These are phyloP conservation scores for Isaurus tuberculatus DNA, from an alignment of 92 coral and sea anemone genomes.

Conservation along the genomic window DNA sequence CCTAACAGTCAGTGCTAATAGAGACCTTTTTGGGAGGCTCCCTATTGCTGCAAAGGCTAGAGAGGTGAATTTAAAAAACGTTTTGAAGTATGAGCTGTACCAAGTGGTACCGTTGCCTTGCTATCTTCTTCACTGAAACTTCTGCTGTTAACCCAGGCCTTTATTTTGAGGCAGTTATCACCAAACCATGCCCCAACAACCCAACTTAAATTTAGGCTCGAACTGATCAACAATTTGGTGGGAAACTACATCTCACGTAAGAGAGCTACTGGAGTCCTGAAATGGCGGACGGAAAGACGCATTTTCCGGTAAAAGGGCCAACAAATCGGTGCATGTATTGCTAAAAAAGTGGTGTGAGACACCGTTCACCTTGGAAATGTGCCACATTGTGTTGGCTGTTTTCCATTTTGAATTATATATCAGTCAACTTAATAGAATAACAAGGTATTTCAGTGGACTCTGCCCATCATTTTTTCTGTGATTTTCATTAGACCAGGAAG, in stretches of 20 bases:
- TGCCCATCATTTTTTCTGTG: too few relatives aligned
- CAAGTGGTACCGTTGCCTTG: constrained; percentile 55
- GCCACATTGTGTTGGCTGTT: too few relatives aligned
- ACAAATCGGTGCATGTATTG: too few relatives aligned
- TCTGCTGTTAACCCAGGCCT: constrained; percentile 39
- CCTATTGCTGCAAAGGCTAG: constrained; percentile 40
- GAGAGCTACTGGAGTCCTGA: constrained; percentile 20
- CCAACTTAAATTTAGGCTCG: constrained; percentile 40
- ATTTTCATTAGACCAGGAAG: too few relatives aligned
- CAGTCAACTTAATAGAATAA: too few relatives aligned
- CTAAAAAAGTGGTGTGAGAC: too few relatives aligned
- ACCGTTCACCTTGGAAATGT: too few relatives aligned
- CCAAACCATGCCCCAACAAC: constrained; percentile 47
- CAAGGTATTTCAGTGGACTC: too few relatives aligned
- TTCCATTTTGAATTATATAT: too few relatives aligned
- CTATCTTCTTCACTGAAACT: constrained; percentile 38
- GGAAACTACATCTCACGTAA: constrained; percentile 39
- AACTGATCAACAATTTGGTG: constrained; percentile 33
- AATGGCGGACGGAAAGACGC: too few relatives aligned
- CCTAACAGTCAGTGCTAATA: neutral
- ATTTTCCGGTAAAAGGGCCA: too few relatives aligned
- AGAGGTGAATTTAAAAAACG: constrained; percentile 36
- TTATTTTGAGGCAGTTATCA: constrained; percentile 41
- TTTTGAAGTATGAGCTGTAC: constrained; percentile 41
- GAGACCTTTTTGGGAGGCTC: constrained; percentile 30